phyloP scores from a whole-genome alignment of 2,113 vertebrate species.

The Bagarius yarrelli region DNA sequence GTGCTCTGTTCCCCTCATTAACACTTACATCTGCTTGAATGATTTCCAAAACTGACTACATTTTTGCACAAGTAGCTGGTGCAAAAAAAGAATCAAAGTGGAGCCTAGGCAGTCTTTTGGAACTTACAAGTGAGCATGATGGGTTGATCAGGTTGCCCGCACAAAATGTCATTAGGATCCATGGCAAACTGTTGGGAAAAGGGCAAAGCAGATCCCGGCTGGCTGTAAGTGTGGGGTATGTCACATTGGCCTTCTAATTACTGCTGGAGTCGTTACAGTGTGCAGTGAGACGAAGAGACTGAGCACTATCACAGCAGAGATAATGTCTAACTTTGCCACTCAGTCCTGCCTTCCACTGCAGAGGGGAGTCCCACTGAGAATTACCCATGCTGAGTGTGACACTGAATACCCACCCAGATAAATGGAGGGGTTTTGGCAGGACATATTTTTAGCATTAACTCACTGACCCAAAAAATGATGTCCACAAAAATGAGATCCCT shows the following conservation, averaged over 20 bases:
- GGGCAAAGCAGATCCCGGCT: slow-evolving; percentile 36
- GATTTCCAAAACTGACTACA: slow-evolving; percentile 12
- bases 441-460: slow-evolving; percentile 75
- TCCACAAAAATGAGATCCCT: slow-evolving; percentile 64
- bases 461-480: slow-evolving; percentile 73
- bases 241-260: slow-evolving; percentile 50
- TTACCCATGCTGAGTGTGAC: slow-evolving; percentile 66
- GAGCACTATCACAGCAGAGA: slow-evolving; percentile 62
- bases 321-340: slow-evolving; percentile 68
- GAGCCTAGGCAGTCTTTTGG: not conserved
- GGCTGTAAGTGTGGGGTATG: slow-evolving; percentile 46
- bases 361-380: slow-evolving; percentile 66
- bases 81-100: not conserved
- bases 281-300: slow-evolving; percentile 47
- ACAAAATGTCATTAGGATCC: slow-evolving; percentile 44
- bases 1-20: slow-evolving; percentile 35
- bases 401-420: slow-evolving; percentile 71
- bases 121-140: slow-evolving; percentile 21
- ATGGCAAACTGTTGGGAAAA: slow-evolving; percentile 22
- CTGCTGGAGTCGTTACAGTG: slow-evolving; percentile 44
- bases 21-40: slow-evolving; percentile 25
- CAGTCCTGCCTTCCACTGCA: slow-evolving; percentile 59
- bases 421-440: slow-evolving; percentile 67
- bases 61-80: not conserved
- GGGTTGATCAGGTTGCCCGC: slow-evolving; percentile 22